Base-by-base conservation (phyloP, 2,888 invertebrate species). In the Epinotia brunnichana region DNA sequence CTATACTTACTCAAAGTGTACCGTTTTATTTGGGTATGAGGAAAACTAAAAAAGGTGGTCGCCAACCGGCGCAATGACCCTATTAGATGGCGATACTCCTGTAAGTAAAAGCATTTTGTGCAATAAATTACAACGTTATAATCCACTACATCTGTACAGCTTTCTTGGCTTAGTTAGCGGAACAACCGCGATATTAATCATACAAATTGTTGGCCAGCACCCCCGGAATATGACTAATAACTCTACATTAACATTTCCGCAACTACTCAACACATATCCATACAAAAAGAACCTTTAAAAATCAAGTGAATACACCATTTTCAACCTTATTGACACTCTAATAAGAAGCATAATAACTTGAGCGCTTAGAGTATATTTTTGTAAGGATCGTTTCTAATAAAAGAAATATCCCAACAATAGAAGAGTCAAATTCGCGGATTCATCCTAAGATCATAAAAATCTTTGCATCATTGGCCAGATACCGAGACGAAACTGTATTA, bases 401-500 rank as follows among this genome's bases (percentile, higher is more conserved):
- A 66, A 66, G 66, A 66, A 66, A 56, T 66, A 66, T 66, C 64
- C 54, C n/a, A 56, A 66, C 54, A 66, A 66, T 66, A 41, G 54
- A 17, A 24, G 35, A 53, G 54, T 56, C 54, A 24, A 66, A 66
- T 66, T 56, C 66, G 66, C 66, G 54, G 54, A 56, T 56, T 66
- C 66, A 66, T 66, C 66, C 41, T 10, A 66, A 56, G 66, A 66
- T 66, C 66, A 66, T 66, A 66, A 66, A 66, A 66, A 41, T 66
- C 66, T 66, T n/a, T 56, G 66, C 66, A 66, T 66, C 66, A 66
- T 66, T 66, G 66, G 66, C 66, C 7, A 4, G 15, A 53, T 39
- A 41, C 66, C 66, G 66, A 66, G 17, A n/a, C 53, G 53, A 53
- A 64, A 64, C 48, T 62, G 10, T 64, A 15, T 19, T 64, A 0